Base-by-base conservation (phyloP, 1,140 invertebrate genomes). In the Conus betulinus region DNA sequence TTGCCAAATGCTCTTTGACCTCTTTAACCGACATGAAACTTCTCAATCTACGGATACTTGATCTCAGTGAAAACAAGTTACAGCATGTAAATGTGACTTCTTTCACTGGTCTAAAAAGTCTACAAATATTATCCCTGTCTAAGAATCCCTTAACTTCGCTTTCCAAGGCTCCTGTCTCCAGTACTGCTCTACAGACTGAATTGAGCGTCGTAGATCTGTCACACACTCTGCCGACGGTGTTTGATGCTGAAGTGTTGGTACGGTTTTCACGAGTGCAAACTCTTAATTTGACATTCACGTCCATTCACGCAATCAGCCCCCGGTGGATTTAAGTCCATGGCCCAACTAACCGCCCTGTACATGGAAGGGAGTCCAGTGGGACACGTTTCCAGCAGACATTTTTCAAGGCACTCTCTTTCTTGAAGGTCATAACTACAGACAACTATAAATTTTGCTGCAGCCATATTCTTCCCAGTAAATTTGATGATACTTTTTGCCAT, bases 371-470 rank as follows among this genome's bases (percentile, higher is more conserved):
- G 20, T 23, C 81, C 81, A 8, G 52, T 83, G n/a, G 15, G 23
- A 13, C 51, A 10, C 8, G 3, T 83, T 83, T 83, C 39, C 81
- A 5, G 23, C 51, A 6, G 51, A 83, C 81, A 6, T n/a, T 83
- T 15, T 57, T 83, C 10, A 10, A 83, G 11, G 52, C 10, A 7
- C 52, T 83, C 8, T 39, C 11, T 3, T n/a, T 63, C 1, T 84
- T 92, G 17, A 10, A 79, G 17, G 11, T n/a, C 11, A 82, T 92
- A 0, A 79, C 79, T 17, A 82, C 88, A 17, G 91, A 91, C 78
- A 79, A 79, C 5, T 91, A 88, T 67, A 85, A 78, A n/a, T 60
- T 92, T 51, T 92, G 92, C 67, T 92, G 92, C 74, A 78, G 55
- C n/a, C 67, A 67, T 10, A 63, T 88, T 10, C 89, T 89, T 84